Conservation (phyloP, 2,797 vertebrate species). For the Eulemur coronatus region DNA sequence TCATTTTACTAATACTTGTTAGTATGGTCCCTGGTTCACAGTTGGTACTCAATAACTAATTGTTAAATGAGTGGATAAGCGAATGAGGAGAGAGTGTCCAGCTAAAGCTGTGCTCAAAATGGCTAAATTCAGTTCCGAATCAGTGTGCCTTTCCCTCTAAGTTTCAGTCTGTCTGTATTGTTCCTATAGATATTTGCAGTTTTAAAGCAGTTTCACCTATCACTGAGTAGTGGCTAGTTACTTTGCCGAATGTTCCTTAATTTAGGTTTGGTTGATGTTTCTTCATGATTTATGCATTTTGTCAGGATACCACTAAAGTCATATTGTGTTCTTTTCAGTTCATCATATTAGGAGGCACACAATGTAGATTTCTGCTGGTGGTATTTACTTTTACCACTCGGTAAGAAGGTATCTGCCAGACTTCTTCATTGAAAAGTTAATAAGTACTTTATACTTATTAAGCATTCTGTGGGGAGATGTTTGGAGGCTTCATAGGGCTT, state of each 20-base stretch:
- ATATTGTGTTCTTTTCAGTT: background rate
- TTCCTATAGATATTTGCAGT: background rate
- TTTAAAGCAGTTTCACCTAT: background rate
- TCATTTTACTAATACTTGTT: background rate
- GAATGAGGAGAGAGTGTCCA: background rate
- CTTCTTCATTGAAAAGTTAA: background rate
- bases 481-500: background rate
- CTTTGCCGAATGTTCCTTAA: background rate
- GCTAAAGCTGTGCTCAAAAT: background rate
- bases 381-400: background rate
- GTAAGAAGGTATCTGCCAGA: background rate
- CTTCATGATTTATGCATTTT: background rate
- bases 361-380: background rate
- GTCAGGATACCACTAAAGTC: background rate
- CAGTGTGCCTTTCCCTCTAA: background rate
- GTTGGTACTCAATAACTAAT: background rate
- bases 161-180: background rate
- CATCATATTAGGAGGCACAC: background rate
- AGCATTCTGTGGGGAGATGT: background rate
- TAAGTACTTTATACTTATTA: background rate
- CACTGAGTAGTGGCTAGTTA: background rate
- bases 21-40: background rate
- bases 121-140: background rate
- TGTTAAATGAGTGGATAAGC: background rate
- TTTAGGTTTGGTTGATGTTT: background rate